phyloP scores from a whole-genome alignment of 2,797 vertebrate genomes.

The Hozukius guyotensis region DNA sequence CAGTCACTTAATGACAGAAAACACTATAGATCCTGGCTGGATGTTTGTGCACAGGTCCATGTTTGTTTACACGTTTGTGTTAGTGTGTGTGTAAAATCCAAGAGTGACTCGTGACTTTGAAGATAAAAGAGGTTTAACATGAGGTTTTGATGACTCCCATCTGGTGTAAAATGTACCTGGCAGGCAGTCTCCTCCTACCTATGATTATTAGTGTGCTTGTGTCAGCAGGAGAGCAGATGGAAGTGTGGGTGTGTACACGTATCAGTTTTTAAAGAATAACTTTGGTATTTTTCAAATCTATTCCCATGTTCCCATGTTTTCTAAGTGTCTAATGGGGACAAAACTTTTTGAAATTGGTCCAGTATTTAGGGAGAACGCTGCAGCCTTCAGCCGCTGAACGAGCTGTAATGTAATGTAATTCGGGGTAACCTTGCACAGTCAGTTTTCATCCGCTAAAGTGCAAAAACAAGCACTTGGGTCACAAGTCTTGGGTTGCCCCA shows the following conservation, averaged over 20 bases:
- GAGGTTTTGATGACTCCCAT: conserved; percentile 30
- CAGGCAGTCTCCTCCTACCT: not conserved
- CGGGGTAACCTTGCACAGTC: too few relatives aligned
- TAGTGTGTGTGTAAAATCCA: not conserved
- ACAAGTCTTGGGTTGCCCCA: too few relatives aligned
- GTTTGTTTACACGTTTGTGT: not conserved
- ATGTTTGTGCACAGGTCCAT: not conserved
- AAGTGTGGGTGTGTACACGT: conserved; percentile 44
- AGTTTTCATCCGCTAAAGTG: too few relatives aligned
- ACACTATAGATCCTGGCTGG: not conserved
- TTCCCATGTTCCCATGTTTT: too few relatives aligned
- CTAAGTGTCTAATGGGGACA: too few relatives aligned
- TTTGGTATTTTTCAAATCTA: too few relatives aligned
- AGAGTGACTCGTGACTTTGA: not conserved
- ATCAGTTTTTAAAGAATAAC: not conserved
- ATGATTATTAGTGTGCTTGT: conserved; percentile 21
- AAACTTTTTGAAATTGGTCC: too few relatives aligned
- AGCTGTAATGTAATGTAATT: too few relatives aligned
- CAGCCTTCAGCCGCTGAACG: too few relatives aligned
- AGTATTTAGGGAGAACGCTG: too few relatives aligned
- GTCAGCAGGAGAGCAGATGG: conserved; percentile 53
- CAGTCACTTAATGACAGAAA: not conserved
- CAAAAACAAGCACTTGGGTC: too few relatives aligned
- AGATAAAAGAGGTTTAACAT: conserved; percentile 4
- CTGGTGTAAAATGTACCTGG: conserved; percentile 20